A percentile compares a stretch with the other conserved stretches of the same genome.
Evolutionary conservation across 1,140 invertebrate genomes (phyloP).

Genomic region (Drosophila pseudoobscura): DNA sequence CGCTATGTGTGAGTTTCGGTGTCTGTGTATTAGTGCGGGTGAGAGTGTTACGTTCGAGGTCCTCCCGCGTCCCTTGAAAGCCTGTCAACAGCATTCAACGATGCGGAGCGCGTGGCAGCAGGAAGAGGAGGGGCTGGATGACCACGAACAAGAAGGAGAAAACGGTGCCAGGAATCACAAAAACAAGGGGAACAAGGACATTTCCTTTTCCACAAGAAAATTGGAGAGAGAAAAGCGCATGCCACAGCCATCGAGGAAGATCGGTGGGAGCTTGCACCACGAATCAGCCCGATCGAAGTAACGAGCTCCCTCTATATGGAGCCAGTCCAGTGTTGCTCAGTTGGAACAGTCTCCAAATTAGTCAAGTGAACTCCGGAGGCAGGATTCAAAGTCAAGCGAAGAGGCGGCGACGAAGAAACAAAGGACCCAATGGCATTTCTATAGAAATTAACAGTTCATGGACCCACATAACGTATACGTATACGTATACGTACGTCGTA

Average conservation of each 20-base stretch:
- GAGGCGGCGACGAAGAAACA: slow-evolving; percentile 12
- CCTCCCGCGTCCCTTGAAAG: slow-evolving; percentile 36
- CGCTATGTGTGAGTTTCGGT: neutral
- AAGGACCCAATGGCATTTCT: slow-evolving; percentile 48
- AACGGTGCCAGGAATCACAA: no score
- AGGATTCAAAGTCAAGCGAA: slow-evolving; percentile 15
- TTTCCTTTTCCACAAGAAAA: slow-evolving; percentile 1
- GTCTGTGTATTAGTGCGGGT: no score
- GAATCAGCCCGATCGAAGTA: neutral
- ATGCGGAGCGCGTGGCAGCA: slow-evolving; percentile 17
- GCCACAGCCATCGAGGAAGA: neutral
- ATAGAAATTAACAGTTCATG: slow-evolving; percentile 72
- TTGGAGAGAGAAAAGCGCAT: neutral
- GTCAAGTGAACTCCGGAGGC: slow-evolving; percentile 19
- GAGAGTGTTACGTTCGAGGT: slow-evolving; percentile 31
- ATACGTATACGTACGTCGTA: slow-evolving; percentile 20
- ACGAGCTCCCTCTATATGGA: no score
- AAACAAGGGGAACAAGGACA: neutral
- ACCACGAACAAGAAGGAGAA: neutral
- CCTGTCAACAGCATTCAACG: slow-evolving; percentile 65
- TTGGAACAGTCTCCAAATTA: slow-evolving; percentile 3
- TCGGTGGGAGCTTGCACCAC: neutral
- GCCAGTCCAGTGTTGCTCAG: neutral
- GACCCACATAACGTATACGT: slow-evolving; percentile 39
- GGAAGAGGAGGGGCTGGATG: no score